Percentiles rank a stretch among this genome's conserved stretches.
These are phyloP conservation scores for Spodoptera picta DNA, from an alignment of 2,888 invertebrate species.

Conservation along the genomic window DNA sequence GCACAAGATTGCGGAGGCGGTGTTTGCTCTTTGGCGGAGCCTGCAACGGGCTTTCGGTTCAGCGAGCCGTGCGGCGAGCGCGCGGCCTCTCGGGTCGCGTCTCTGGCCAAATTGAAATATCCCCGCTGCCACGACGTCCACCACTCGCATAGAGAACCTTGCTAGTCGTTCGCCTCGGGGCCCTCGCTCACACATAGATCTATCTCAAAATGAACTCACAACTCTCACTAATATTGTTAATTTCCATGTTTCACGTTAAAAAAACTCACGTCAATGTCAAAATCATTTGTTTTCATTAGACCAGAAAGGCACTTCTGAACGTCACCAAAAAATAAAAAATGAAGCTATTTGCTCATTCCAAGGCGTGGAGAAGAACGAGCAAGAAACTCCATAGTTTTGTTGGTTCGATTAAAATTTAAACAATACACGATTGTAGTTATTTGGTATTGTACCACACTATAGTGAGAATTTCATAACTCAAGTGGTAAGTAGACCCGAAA, in stretches of 20 bases:
- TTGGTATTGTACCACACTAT: constrained; percentile 21
- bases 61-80: constrained; percentile 84
- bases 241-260: background rate
- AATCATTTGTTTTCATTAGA: no score
- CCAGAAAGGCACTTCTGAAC: no score
- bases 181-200: constrained; percentile 60
- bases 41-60: constrained; percentile 86
- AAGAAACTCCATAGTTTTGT: no score
- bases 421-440: constrained; percentile 19
- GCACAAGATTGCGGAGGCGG: constrained; percentile 87
- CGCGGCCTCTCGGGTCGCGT: constrained; percentile 86
- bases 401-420: constrained; percentile 9
- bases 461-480: constrained; percentile 50
- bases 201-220: constrained; percentile 54
- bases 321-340: no score
- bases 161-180: constrained; percentile 55
- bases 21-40: constrained; percentile 88
- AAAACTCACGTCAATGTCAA: background rate
- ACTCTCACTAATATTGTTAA: constrained; percentile 5
- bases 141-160: constrained; percentile 65
- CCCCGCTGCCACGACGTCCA: constrained; percentile 75
- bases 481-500: constrained; percentile 51
- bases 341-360: no score
- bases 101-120: constrained; percentile 88
- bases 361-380: no score